Conservation (phyloP, 2,797 vertebrate genomes). For the Dermochelys coriacea region DNA sequence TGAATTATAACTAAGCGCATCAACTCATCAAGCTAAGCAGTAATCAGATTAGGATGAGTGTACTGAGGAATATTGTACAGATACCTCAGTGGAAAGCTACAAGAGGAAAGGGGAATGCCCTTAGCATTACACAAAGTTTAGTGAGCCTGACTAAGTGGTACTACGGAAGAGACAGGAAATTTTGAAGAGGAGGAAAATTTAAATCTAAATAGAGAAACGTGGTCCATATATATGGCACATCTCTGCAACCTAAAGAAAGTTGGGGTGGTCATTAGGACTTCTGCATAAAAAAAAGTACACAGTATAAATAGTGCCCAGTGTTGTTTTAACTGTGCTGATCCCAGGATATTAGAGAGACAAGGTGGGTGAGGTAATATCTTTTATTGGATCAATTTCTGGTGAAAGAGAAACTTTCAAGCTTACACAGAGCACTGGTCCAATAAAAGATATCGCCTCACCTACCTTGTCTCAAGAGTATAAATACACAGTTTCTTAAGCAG, state of each 20-base stretch:
- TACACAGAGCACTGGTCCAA: neutral
- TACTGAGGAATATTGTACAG: neutral
- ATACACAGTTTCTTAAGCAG: neutral
- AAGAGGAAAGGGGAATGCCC: neutral
- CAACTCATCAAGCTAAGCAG: neutral
- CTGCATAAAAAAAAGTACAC: neutral
- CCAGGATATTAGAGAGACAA: neutral
- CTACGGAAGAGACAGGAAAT: neutral
- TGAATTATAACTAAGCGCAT: neutral
- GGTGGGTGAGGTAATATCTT: neutral
- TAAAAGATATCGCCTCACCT: neutral
- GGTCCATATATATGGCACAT: neutral
- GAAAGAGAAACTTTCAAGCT: neutral
- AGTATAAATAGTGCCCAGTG: neutral
- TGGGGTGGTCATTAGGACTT: neutral
- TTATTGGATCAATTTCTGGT: neutral
- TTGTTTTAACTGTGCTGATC: neutral
- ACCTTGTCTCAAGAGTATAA: neutral
- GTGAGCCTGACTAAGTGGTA: neutral
- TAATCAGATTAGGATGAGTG: neutral
- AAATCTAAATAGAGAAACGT: neutral
- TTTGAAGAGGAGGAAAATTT: neutral
- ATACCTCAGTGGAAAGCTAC: neutral
- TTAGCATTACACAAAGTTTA: neutral
- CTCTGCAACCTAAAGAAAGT: neutral